A percentile compares a stretch with the other conserved stretches of the same genome.
Evolutionary conservation across 2,113 vertebrate genomes (phyloP).

Genomic region (Dasyprocta punctata): DNA sequence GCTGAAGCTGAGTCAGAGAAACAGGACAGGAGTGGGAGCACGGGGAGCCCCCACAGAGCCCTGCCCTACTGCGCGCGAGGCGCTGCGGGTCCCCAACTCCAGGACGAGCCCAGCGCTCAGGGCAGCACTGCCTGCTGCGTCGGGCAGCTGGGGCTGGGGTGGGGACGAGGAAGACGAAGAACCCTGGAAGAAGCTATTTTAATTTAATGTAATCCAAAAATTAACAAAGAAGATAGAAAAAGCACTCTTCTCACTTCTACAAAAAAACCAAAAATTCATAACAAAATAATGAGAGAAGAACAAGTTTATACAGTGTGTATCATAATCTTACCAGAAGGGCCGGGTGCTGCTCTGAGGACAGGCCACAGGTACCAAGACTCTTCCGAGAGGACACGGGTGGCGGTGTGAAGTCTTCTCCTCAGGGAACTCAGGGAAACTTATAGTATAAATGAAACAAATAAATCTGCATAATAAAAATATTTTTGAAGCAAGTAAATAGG

Average conservation of each 20-base stretch:
- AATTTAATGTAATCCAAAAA: not conserved
- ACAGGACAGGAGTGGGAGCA: not conserved
- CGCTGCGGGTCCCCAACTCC: not conserved
- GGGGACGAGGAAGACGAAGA: not conserved
- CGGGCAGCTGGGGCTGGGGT: not conserved
- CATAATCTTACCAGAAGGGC: not conserved
- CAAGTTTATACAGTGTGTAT: no score
- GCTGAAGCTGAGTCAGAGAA: not conserved
- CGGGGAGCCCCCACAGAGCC: not conserved
- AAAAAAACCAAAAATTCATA: not conserved
- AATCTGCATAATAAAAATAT: not conserved
- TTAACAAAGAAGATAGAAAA: not conserved
- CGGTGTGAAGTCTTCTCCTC: not conserved
- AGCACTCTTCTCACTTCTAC: not conserved
- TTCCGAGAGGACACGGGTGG: no score
- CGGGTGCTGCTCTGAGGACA: no score
- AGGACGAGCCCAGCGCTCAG: not conserved
- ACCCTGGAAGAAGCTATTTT: not conserved
- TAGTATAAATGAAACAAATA: not conserved
- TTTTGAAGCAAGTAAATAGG: not conserved
- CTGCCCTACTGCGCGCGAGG: fast-evolving
- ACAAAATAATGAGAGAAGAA: not conserved
- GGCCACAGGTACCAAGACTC: no score
- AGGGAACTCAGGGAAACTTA: not conserved
- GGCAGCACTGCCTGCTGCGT: no score